Evolutionary conservation across 2,888 invertebrate species (phyloP), one percentile per base, ranked within the genome.

Genomic region (Liposcelis brunnea): DNA sequence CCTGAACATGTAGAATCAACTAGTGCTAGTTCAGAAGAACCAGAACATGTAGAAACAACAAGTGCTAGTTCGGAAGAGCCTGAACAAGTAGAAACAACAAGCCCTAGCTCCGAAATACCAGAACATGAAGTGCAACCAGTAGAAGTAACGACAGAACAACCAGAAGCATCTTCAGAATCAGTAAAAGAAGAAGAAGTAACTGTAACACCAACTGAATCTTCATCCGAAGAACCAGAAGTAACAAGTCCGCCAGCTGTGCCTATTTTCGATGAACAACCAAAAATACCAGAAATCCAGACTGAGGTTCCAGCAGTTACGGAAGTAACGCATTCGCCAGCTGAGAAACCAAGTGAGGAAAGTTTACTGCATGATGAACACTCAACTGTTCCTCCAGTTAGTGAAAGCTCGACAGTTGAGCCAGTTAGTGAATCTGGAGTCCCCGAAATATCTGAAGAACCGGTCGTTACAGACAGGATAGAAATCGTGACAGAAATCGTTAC

Each of bases 401-500:
- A n/a, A n/a, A n/a, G n/a, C n/a, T n/a, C n/a, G n/a, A n/a, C n/a
- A n/a, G n/a, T n/a, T n/a, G n/a, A n/a, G n/a, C n/a, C n/a, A n/a
- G n/a, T n/a, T n/a, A n/a, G n/a, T n/a, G 52, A 52, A 15, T 49
- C 47, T 46, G 49, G 49, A 15, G 47, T 51, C 31, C 53, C 54
- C 12, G 53, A 55, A 36, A 26, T 8, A 8, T 8, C 26, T 4
- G 26, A 26, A 4, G 5, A 26, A 26, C 8, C 8, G 4, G 4
- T 8, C 4, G 26, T 26, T 26, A 26, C 26, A 26, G 8, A 26
- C 26, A 26, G 26, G 8, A 26, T 26, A 26, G 5, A 26, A 8
- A 6, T 26, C 4, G 26, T 6, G 8, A 26, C 26, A 8, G 26
- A 26, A 26, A 26, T n/a, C n/a, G n/a, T n/a, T n/a, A n/a, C n/a